phyloP scores from a whole-genome alignment of 2,113 vertebrate species.

The Albula goreensis region DNA sequence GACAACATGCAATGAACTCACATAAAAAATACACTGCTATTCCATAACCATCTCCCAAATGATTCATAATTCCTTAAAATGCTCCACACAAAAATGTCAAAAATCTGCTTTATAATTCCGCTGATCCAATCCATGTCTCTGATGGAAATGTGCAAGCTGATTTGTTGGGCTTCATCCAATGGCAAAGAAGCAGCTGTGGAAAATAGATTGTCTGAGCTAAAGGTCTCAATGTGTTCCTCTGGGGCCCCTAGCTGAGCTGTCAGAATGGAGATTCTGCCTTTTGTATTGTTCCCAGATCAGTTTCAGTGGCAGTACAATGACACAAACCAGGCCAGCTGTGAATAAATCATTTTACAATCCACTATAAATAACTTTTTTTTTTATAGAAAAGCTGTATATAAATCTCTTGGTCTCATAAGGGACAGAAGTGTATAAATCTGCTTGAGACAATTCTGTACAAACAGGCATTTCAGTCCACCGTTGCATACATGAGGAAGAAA shows the following conservation, averaged over 20 bases:
- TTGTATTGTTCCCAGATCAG: constrained; percentile 26
- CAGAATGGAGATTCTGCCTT: constrained; percentile 5
- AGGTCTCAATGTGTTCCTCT: not conserved
- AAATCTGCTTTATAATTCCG: constrained; percentile 65
- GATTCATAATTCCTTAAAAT: constrained; percentile 60
- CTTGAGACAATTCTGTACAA: too few species aligned
- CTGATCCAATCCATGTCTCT: constrained; percentile 52
- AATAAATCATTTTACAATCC: constrained; percentile 9
- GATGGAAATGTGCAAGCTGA: constrained; percentile 52
- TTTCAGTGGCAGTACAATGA: not conserved
- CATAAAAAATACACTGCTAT: constrained; percentile 57
- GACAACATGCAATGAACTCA: constrained; percentile 43
- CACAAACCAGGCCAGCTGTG: not conserved
- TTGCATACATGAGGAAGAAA: too few species aligned
- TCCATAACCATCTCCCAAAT: constrained; percentile 50
- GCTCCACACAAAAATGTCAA: constrained; percentile 48
- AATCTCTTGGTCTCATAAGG: not conserved
- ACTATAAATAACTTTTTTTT: not conserved
- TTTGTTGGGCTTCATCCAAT: constrained; percentile 54
- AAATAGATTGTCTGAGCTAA: constrained; percentile 19
- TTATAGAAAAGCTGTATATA: not conserved
- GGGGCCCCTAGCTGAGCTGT: not conserved
- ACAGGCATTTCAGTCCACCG: too few species aligned
- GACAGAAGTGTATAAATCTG: not conserved
- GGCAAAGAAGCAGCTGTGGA: constrained; percentile 25